phyloP scores from a whole-genome alignment of 2,888 invertebrate species.

The Thymelicus lineola region DNA sequence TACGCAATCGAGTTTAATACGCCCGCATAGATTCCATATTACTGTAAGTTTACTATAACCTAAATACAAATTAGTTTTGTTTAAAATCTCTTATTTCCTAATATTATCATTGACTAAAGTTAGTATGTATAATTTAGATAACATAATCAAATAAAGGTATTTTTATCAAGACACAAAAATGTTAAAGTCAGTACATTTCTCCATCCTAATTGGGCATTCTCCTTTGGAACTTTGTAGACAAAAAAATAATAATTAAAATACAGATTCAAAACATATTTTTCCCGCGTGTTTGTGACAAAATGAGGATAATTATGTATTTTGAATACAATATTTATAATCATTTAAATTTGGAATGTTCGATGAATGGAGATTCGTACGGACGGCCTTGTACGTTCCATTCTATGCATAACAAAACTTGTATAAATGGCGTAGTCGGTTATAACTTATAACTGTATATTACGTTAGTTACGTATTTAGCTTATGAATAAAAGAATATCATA shows the following conservation, averaged over 20 bases:
- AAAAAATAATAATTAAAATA: background rate
- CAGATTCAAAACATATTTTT: background rate
- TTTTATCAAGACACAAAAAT: too few species aligned
- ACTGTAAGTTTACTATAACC: too few species aligned
- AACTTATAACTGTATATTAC: slow-evolving; percentile 5
- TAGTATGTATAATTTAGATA: too few species aligned
- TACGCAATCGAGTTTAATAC: too few species aligned
- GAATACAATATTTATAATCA: slow-evolving; percentile 8
- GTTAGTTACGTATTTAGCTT: background rate
- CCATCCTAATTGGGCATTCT: too few species aligned
- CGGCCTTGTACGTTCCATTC: slow-evolving; percentile 36
- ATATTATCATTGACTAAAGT: too few species aligned
- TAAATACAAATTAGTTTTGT: too few species aligned
- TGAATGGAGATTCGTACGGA: slow-evolving; percentile 17
- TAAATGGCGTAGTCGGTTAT: slow-evolving; percentile 5
- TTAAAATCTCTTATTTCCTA: too few species aligned
- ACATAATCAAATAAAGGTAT: too few species aligned
- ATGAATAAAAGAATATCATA: background rate
- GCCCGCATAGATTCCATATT: too few species aligned
- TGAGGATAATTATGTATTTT: background rate
- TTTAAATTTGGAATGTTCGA: slow-evolving; percentile 29
- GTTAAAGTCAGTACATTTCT: too few species aligned
- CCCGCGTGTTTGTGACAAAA: slow-evolving; percentile 4
- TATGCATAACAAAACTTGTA: slow-evolving; percentile 25
- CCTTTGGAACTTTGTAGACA: background rate